Evolutionary conservation across 1,140 invertebrate genomes (phyloP).

Genomic region (Drosophila kurseongensis): DNA sequence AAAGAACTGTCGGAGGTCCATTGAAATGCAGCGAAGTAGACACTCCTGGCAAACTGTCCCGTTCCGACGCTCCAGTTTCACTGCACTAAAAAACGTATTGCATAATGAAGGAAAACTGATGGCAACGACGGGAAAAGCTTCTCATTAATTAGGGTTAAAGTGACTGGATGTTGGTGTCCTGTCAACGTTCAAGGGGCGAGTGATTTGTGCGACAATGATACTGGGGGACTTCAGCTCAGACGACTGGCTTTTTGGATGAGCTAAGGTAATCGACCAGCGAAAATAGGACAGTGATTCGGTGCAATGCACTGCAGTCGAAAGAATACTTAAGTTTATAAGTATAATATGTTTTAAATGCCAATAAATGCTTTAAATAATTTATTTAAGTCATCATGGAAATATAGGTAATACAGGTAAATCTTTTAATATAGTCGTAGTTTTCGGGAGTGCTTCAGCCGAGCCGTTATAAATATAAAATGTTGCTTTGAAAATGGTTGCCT

Average conservation of each 20-base stretch:
- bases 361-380: neutral
- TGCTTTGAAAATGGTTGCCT: too few relatives aligned
- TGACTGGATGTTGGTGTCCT: slow-evolving; percentile 29
- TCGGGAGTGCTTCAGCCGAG: too few relatives aligned
- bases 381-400: too few relatives aligned
- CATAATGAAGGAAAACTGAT: slow-evolving; percentile 51
- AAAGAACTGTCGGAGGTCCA: slow-evolving; percentile 25
- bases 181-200: slow-evolving; percentile 7
- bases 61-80: slow-evolving; percentile 21
- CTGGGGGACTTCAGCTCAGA: slow-evolving; percentile 1
- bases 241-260: slow-evolving; percentile 3
- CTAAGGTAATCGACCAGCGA: neutral
- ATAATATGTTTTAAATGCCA: too few relatives aligned
- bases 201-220: slow-evolving; percentile 27
- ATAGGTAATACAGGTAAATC: too few relatives aligned
- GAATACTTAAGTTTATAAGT: neutral
- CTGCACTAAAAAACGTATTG: slow-evolving; percentile 28
- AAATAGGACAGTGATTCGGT: neutral
- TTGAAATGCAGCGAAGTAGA: slow-evolving; percentile 51
- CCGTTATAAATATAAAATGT: too few relatives aligned
- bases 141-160: slow-evolving; percentile 70
- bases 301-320: neutral
- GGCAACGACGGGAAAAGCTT: slow-evolving; percentile 37
- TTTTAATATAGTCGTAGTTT: too few relatives aligned
- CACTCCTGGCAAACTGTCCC: slow-evolving; percentile 24